These are phyloP conservation scores for Paraplagusia blochii DNA, from an alignment of 2,113 vertebrate genomes.

Conservation along the genomic window DNA sequence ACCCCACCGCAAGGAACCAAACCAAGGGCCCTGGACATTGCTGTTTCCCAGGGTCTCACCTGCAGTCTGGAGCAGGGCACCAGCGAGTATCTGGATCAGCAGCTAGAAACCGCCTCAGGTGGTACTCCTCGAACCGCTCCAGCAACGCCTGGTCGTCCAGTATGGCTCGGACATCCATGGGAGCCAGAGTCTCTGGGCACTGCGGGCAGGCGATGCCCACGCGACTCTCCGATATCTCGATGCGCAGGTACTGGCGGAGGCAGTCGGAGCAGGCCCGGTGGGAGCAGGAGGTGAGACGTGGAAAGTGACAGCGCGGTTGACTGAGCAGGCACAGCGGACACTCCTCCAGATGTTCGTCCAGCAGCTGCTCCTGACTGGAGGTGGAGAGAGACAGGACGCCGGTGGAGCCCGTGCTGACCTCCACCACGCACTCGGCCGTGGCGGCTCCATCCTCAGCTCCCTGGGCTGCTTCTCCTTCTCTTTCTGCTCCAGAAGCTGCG, in stretches of 20 bases:
- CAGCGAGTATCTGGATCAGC: conserved; percentile 82
- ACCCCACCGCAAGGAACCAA: no score
- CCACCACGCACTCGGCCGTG: conserved; percentile 48
- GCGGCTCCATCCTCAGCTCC: conserved; percentile 22
- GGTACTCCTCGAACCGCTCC: conserved; percentile 82
- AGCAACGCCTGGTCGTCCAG: conserved; percentile 77
- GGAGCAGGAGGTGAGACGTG: conserved; percentile 74
- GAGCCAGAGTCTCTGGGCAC: conserved; percentile 75
- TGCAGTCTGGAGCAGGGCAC: conserved; percentile 85
- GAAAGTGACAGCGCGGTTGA: conserved; percentile 80
- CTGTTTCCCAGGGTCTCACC: conserved; percentile 63
- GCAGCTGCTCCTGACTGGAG: conserved; percentile 75
- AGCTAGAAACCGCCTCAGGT: conserved; percentile 79
- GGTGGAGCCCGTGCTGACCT: conserved; percentile 54
- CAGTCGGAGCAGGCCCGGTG: conserved; percentile 80
- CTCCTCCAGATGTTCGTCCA: conserved; percentile 80
- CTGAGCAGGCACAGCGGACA: conserved; percentile 85
- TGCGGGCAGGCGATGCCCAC: conserved; percentile 81
- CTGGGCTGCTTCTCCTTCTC: conserved; percentile 44
- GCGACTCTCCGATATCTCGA: conserved; percentile 81
- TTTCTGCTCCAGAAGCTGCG: conserved; percentile 55
- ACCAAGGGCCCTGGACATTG: no score
- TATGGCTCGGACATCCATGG: conserved; percentile 72
- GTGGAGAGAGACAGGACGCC: conserved; percentile 73
- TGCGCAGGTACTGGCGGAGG: conserved; percentile 79